Evolutionary conservation across 2,888 invertebrate genomes (phyloP).

Genomic region (Ptychoptera albimana): DNA sequence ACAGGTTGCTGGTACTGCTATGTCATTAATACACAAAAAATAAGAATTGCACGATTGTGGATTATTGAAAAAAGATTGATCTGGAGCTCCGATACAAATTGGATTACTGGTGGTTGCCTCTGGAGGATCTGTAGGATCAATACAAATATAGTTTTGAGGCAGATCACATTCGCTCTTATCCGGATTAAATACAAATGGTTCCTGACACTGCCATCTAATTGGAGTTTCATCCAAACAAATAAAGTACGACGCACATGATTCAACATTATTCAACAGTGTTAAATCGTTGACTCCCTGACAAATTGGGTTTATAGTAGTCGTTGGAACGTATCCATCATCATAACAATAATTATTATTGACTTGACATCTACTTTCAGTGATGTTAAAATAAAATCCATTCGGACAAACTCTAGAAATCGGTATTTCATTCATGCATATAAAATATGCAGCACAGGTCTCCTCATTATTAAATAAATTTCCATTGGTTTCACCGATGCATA

Average conservation of each 20-base stretch:
- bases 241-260: slow-evolving; percentile 3
- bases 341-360: too few species aligned
- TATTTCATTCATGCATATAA: neutral
- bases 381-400: neutral
- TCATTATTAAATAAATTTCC: too few species aligned
- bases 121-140: neutral
- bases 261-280: neutral
- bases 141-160: neutral
- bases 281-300: neutral
- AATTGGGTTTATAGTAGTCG: too few species aligned
- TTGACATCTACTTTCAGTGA: too few species aligned
- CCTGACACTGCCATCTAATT: slow-evolving; percentile 2
- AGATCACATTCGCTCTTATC: neutral
- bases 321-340: too few species aligned
- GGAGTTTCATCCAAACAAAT: slow-evolving; percentile 5
- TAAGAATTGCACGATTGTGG: neutral
- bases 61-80: slow-evolving; percentile 1
- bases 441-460: too few species aligned
- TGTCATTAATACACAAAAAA: neutral
- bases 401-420: neutral
- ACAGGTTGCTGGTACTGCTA: neutral
- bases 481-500: too few species aligned
- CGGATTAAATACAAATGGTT: slow-evolving; percentile 4
- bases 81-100: neutral
- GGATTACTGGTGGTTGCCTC: neutral